Conservation (phyloP, 1,140 invertebrate species). For the Matsumurasca onukii region DNA sequence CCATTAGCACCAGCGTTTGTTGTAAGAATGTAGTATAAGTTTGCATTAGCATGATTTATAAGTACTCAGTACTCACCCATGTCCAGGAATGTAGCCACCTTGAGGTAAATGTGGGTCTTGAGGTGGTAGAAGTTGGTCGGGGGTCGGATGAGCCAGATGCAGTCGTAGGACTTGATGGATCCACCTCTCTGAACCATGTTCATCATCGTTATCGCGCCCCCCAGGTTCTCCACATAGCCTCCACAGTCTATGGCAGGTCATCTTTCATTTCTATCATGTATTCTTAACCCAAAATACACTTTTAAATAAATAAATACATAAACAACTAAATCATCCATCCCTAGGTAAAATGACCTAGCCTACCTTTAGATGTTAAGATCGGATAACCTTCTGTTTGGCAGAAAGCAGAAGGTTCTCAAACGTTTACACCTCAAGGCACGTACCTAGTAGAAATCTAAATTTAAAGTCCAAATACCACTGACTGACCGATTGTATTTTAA, state of each 20-base stretch:
- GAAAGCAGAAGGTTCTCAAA: too few relatives aligned
- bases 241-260: slow-evolving; percentile 68
- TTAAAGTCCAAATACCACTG: too few relatives aligned
- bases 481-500: too few relatives aligned
- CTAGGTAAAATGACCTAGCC: neutral
- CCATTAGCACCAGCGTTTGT: too few relatives aligned
- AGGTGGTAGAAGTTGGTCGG: slow-evolving; percentile 63
- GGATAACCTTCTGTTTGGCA: too few relatives aligned
- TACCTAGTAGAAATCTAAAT: too few relatives aligned
- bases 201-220: slow-evolving; percentile 77
- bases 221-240: slow-evolving; percentile 69
- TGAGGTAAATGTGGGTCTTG: slow-evolving; percentile 69
- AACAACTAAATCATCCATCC: neutral
- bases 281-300: neutral
- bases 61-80: too few relatives aligned
- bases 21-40: too few relatives aligned
- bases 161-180: slow-evolving; percentile 61
- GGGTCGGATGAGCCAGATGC: slow-evolving; percentile 71
- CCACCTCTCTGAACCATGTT: slow-evolving; percentile 63
- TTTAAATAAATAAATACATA: too few relatives aligned
- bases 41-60: too few relatives aligned
- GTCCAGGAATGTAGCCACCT: slow-evolving; percentile 62
- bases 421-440: too few relatives aligned
- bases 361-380: neutral
- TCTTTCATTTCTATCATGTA: neutral